Evolutionary conservation across 2,113 vertebrate species (phyloP), one percentile per base, ranked within the genome.

Genomic region (Alouatta palliata): DNA sequence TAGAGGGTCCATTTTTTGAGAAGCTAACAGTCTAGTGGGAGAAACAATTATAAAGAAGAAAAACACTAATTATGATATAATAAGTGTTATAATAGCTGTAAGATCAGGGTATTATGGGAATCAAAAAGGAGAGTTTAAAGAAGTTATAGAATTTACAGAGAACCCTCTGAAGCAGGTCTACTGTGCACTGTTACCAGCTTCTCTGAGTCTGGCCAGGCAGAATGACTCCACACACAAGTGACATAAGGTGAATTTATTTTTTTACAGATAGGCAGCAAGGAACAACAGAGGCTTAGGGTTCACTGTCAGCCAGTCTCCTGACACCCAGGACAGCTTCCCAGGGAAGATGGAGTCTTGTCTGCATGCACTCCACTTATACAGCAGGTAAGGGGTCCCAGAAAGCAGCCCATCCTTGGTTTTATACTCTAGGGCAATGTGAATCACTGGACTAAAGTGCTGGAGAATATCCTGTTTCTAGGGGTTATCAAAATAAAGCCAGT

Each of bases 351-450:
- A 27, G 12, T 56, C 13, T 68, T 8, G 12, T 0, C 35, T 27
- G 16, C 20, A 23, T 13, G 8, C 20, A 6, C 1, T 6, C 10
- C 6, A 0, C 23, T 30, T 54, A 27, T 0, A 3, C 13, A 0
- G 35, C 11, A 25, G 8, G 21, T 12, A 14, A 54, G 37, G n/a
- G 58, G 35, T n/a, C 11, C 27, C 13, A 52, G 71, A 52, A 40
- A 54, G 17, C 19, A 17, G 7, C 5, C 3, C 32, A 3, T 0
- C 11, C 1, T 43, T n/a, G 19, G 17, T 40, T 1, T 43, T 37
- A 35, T 16, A 30, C 21, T 21, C 14, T 8, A 1, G 23, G 81
- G 11, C 13, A 73, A 32, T 1, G 10, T 13, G 32, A 10, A 10
- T 3, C 8, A 8, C 5, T 30, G 2, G 25, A 8, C 8, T 52